Evolutionary conservation across 2,888 invertebrate species (phyloP).

Genomic region (Charanyca ferruginea): DNA sequence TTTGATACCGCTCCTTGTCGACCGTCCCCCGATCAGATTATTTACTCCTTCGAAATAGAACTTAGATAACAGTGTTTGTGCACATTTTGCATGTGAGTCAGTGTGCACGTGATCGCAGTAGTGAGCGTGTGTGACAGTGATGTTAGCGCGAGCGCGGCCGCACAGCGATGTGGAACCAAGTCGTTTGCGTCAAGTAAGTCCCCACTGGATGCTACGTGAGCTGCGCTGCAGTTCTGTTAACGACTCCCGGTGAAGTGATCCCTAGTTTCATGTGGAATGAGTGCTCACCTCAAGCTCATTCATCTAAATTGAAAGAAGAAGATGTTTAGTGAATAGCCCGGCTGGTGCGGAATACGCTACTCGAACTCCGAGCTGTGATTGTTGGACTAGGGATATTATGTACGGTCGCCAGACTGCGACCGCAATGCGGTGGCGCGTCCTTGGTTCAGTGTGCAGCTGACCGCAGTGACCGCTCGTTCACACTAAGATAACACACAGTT

Average conservation of each 20-base stretch:
- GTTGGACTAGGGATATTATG: constrained; percentile 36
- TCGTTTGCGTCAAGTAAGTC: constrained; percentile 81
- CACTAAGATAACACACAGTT: constrained; percentile 23
- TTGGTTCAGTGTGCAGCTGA: constrained; percentile 47
- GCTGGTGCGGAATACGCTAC: constrained; percentile 33
- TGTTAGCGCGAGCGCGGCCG: constrained; percentile 40
- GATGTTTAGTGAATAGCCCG: background rate
- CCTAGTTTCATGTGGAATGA: background rate
- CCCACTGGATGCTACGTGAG: constrained; percentile 37
- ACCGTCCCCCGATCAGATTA: constrained; percentile 69
- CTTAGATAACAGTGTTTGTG: constrained; percentile 76
- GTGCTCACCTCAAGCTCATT: background rate
- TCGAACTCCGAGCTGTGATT: constrained; percentile 19
- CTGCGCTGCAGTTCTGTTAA: background rate
- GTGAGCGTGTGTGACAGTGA: constrained; percentile 63
- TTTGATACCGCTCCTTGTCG: constrained; percentile 69
- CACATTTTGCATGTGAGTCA: constrained; percentile 70
- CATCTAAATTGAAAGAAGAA: background rate
- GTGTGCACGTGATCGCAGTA: constrained; percentile 66
- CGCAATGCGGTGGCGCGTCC: constrained; percentile 66
- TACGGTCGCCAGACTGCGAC: constrained; percentile 47
- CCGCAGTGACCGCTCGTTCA: constrained; percentile 17
- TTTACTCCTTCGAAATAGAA: constrained; percentile 74
- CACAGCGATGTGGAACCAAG: constrained; percentile 82
- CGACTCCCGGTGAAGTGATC: background rate